phyloP scores from a whole-genome alignment of 1,140 invertebrate species.

The Procambarus virginalis region DNA sequence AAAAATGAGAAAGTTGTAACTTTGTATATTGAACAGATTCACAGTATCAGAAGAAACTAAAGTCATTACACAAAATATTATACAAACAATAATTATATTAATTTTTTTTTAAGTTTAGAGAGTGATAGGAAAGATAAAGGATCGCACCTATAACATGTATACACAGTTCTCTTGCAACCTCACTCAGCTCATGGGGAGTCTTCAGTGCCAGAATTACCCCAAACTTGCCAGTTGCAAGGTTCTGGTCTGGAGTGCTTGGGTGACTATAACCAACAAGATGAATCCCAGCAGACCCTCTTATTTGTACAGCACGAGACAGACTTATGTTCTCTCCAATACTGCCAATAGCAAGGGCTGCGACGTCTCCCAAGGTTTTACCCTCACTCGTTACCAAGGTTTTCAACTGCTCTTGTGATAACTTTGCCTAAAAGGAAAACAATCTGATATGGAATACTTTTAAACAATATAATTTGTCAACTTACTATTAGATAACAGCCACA shows the following conservation, averaged over 20 bases:
- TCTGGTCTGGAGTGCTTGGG: slow-evolving; percentile 76
- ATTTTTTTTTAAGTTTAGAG: too few species aligned
- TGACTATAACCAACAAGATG: slow-evolving; percentile 82
- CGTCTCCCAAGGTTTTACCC: slow-evolving; percentile 84
- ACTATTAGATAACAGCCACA: too few species aligned
- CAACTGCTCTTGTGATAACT: slow-evolving; percentile 49
- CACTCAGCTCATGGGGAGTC: slow-evolving; percentile 71
- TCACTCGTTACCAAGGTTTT: slow-evolving; percentile 74
- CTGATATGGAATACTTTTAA: too few species aligned
- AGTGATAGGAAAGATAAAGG: too few species aligned
- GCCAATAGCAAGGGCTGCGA: slow-evolving; percentile 88
- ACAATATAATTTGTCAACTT: too few species aligned
- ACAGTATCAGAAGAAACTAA: too few species aligned
- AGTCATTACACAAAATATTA: neutral
- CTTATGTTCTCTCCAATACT: slow-evolving; percentile 91
- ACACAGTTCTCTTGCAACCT: slow-evolving; percentile 84
- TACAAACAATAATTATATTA: neutral
- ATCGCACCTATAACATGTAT: slow-evolving; percentile 89
- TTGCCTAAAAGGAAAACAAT: slow-evolving; percentile 30
- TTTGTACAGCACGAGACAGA: slow-evolving; percentile 81
- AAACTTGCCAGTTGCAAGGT: slow-evolving; percentile 82
- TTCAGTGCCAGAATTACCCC: slow-evolving; percentile 85
- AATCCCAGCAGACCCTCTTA: slow-evolving; percentile 67
- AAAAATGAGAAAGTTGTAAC: neutral
- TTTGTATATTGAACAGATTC: too few species aligned